Evolutionary conservation across 2,113 vertebrate species (phyloP).

Genomic region (Takifugu flavidus): DNA sequence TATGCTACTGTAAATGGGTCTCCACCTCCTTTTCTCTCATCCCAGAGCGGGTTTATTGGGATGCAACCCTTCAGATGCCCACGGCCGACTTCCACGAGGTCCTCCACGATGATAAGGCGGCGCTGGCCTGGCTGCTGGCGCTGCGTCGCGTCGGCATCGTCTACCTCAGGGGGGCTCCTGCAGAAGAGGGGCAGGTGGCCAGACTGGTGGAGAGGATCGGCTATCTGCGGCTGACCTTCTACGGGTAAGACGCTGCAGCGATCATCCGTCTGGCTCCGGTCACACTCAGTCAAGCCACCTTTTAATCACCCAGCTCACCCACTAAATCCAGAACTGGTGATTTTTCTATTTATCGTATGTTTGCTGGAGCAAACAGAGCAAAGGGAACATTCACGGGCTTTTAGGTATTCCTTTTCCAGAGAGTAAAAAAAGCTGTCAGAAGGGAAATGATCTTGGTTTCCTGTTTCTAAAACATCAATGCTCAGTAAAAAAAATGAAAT

Average conservation of each 20-base stretch:
- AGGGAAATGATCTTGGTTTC: neutral
- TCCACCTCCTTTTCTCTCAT: neutral
- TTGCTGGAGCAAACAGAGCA: conserved; percentile 13
- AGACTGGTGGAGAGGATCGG: conserved; percentile 86
- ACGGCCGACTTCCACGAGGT: conserved; percentile 82
- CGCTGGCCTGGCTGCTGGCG: conserved; percentile 82
- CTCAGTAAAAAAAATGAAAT: conserved; percentile 12
- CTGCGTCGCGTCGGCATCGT: conserved; percentile 85
- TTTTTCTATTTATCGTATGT: conserved; percentile 35
- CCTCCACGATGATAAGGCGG: conserved; percentile 76
- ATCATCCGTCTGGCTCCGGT: conserved; percentile 3
- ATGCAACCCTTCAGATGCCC: conserved; percentile 81
- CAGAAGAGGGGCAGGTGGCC: conserved; percentile 79
- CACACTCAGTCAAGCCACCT: conserved; percentile 24
- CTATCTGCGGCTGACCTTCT: conserved; percentile 90
- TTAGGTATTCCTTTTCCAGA: conserved; percentile 17
- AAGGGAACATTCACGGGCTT: neutral
- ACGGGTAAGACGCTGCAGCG: conserved; percentile 79
- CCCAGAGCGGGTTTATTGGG: conserved; percentile 84
- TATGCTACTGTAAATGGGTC: neutral
- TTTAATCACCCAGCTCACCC: conserved; percentile 25
- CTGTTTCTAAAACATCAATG: conserved; percentile 1
- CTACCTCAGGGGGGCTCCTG: conserved; percentile 82
- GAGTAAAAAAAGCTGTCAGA: conserved; percentile 5
- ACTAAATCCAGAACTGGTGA: conserved; percentile 14